Base-by-base conservation (phyloP, 2,797 vertebrate species). In the Urosaurus nigricauda region DNA sequence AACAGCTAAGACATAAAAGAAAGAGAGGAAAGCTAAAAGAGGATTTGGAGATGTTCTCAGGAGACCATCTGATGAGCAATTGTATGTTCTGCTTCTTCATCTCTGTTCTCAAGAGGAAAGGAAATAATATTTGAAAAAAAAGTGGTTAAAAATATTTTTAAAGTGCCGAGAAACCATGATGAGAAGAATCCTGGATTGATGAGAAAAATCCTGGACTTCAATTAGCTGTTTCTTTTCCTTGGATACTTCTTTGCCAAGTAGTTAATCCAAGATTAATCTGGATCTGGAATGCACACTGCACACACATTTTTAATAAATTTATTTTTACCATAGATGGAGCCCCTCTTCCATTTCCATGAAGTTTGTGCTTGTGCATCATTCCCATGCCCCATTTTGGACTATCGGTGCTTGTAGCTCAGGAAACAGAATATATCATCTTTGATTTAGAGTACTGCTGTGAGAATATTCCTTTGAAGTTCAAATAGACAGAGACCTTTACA, bases 401-500 rank as follows among this genome's bases (percentile, higher is more conserved):
- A 56, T 29, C 13, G 24, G 13, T 35, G 19, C 12, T 84, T 35
- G 32, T 26, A 71, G 51, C 43, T 35, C 65, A 73, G 11, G 43
- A 53, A 71, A 32, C 16, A 32, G 83, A 71, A 84, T 35, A 12
- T 26, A 53, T 8, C 4, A 70, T 5, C 16, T 40, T 71, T 81
- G 78, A 70, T 16, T 43, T 63, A 0, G 65, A 90, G 47, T 75
- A 56, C 11, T 29, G 9, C 1, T 21, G 88, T 60, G 40, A 60
- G 51, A 79, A 79, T 43, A 2, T 26, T 84, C 12, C 13, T 75
- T 90, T 74, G 58, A 74, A 79, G 74, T 71, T 83, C 40, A 89
- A 77, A 88, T 35, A 87, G 85, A 88, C 0, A 79, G 12, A 71
- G 58, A 32, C 4, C 60, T 82, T 91, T 0, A 5, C 32, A 24